phyloP scores from a whole-genome alignment of 2,888 invertebrate species.

The Mesochorus sp. region DNA sequence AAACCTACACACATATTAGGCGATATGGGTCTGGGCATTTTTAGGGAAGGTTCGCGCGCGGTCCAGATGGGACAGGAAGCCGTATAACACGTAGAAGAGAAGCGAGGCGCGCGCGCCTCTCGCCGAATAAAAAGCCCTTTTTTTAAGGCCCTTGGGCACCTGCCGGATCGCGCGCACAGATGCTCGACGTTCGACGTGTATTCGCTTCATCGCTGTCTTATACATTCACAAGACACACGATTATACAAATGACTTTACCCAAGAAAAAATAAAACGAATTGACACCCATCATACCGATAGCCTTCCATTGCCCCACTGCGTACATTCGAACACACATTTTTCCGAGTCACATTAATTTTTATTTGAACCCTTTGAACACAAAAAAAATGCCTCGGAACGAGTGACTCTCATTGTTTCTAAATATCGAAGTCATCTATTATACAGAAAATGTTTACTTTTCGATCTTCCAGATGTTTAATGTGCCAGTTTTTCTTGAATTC shows the following conservation, averaged over 20 bases:
- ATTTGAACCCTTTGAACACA: neutral
- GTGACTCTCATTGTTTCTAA: neutral
- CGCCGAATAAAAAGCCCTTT: conserved; percentile 74
- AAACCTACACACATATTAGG: conserved; percentile 41
- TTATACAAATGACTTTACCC: conserved; percentile 72
- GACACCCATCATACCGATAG: conserved; percentile 41
- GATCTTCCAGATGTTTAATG: neutral
- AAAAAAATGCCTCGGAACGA: neutral
- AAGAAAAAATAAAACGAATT: conserved; percentile 30
- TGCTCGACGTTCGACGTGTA: conserved; percentile 67
- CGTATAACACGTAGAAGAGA: conserved; percentile 64
- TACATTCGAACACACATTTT: conserved; percentile 29
- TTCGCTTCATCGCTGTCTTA: conserved; percentile 46
- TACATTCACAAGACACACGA: conserved; percentile 62
- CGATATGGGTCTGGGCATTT: conserved; percentile 55
- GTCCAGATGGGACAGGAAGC: conserved; percentile 71
- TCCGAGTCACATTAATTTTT: conserved; percentile 8
- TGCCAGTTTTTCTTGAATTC: neutral
- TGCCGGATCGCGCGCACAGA: conserved; percentile 74
- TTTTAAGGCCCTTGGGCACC: conserved; percentile 75
- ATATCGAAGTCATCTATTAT: conserved; percentile 2
- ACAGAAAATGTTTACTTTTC: neutral
- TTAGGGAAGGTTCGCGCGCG: conserved; percentile 63
- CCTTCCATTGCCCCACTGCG: conserved; percentile 16
- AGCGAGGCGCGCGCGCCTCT: conserved; percentile 56